Evolutionary conservation across 2,888 invertebrate genomes (phyloP).

Genomic region (Meghimatium bilineatum): DNA sequence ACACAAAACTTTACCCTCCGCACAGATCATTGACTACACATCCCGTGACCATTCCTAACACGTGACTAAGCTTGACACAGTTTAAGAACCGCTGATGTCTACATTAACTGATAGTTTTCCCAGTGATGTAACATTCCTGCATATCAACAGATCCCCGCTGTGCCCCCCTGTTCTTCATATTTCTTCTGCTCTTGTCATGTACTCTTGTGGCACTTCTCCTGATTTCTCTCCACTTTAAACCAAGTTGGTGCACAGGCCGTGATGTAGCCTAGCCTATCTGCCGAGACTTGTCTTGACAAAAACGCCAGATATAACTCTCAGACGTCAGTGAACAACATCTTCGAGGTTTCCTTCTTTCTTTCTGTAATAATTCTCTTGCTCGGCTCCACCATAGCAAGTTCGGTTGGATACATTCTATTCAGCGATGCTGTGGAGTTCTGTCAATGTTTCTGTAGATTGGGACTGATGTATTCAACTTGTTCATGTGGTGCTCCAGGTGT

Average conservation of each 20-base stretch:
- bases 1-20: no score
- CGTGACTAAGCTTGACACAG: no score
- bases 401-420: background rate
- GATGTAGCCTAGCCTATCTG: background rate
- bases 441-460: background rate
- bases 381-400: background rate
- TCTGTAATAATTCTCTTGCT: background rate
- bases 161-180: no score
- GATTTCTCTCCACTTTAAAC: background rate
- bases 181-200: no score
- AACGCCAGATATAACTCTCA: no score
- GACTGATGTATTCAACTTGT: background rate
- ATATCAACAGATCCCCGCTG: no score
- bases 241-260: background rate
- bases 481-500: conserved; percentile 9
- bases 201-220: background rate
- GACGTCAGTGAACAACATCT: background rate
- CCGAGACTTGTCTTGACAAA: no score
- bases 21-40: no score
- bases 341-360: background rate
- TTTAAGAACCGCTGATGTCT: no score
- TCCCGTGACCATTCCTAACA: no score
- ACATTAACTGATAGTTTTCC: no score
- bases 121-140: no score
- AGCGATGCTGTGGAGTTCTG: background rate